Evolutionary conservation across 2,888 invertebrate genomes (phyloP).

Genomic region (Peribatodes rhomboidaria): DNA sequence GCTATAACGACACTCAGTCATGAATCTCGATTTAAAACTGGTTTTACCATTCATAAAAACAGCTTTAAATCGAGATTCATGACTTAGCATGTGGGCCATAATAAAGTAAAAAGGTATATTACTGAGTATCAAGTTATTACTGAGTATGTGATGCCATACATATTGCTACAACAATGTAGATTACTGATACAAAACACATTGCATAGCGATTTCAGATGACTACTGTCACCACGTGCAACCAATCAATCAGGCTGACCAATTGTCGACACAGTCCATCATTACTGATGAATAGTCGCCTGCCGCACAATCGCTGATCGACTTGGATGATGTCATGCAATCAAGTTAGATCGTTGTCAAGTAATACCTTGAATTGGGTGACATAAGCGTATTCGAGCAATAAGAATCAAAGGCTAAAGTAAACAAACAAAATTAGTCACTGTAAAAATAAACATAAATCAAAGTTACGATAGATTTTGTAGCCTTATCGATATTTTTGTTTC

Average conservation of each 20-base stretch:
- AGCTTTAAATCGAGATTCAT: too few species aligned
- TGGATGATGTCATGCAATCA: constrained; percentile 33
- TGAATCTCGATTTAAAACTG: too few species aligned
- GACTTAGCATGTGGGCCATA: too few species aligned
- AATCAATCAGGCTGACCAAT: constrained; percentile 22
- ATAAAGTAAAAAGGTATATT: too few species aligned
- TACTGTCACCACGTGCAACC: constrained; percentile 34
- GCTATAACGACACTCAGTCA: too few species aligned
- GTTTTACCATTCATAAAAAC: too few species aligned
- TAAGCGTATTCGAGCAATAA: constrained; percentile 10
- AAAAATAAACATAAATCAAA: too few species aligned
- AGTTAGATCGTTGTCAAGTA: constrained; percentile 16
- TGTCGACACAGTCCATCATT: constrained; percentile 25
- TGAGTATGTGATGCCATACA: too few species aligned
- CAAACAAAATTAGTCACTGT: constrained; percentile 1
- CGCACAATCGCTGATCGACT: constrained; percentile 33
- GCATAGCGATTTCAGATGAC: background rate
- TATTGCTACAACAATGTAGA: background rate
- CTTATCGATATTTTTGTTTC: constrained; percentile 3
- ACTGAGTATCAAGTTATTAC: too few species aligned
- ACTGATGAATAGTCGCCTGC: constrained; percentile 31
- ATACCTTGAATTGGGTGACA: constrained; percentile 29
- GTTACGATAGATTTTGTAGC: background rate
- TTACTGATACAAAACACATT: background rate
- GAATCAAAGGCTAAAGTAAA: constrained; percentile 5